Base-by-base conservation (phyloP, 2,797 vertebrate genomes). In the Phaenicophaeus curvirostris region DNA sequence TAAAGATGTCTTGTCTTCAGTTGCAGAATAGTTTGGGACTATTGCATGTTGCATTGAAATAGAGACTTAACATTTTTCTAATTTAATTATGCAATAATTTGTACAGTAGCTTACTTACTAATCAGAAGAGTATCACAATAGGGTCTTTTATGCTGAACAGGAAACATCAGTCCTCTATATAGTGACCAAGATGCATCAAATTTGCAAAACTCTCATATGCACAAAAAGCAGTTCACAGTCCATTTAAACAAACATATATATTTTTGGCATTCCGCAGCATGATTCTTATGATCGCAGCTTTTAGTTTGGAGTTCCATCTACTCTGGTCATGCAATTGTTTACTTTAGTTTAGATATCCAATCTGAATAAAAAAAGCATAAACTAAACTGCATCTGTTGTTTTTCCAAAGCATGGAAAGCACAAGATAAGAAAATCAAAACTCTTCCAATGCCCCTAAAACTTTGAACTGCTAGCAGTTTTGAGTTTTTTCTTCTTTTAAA, bases 371-470 rank as follows among this genome's bases (percentile, higher is more conserved):
- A 81, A 81, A 87, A 72, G 9, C 18, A 71, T 33, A 59, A 94
- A 86, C 35, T 50, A 30, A 87, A 83, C 39, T 25, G 9, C 44
- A 57, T 85, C 53, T 85, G 61, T 69, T 83, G 55, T 77, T 89
- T 82, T 92, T 78, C 68, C 78, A 69, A 83, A 28, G 16, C 84
- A 74, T 77, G 87, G 91, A 71, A 93, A 72, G 21, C 69, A 42
- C 30, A 78, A 2, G 90, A 94, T 95, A 93, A 96, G 87, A 88
- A 94, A 94, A 95, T 84, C 19, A 95, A 91, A 96, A 93, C 50
- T 46, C 50, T 80, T 82, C 54, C 63, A 69, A 41, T 37, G 42
- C 37, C 84, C 69, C 75, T 28, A 85, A 93, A 81, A 66, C 73
- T 95, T 92, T 87, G 78, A 95, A 93, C 73, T 41, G 48, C 78